These are phyloP conservation scores for Frankliniella intonsa DNA, from an alignment of 2,888 invertebrate species.

Conservation along the genomic window DNA sequence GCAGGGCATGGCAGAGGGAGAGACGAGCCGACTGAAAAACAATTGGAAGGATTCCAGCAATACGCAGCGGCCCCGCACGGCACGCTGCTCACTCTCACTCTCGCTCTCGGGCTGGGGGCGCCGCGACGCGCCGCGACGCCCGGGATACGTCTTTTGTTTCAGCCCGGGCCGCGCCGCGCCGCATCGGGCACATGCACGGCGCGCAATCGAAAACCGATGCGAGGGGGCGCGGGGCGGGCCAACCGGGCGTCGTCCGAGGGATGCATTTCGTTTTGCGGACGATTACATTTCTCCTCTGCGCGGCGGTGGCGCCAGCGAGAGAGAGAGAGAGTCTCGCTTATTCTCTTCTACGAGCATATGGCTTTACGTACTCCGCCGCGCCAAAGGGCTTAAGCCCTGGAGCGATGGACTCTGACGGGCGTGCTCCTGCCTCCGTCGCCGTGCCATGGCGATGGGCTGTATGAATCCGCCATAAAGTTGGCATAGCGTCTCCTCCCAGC, in stretches of 20 bases:
- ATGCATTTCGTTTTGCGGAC: not conserved
- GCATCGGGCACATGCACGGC: not conserved
- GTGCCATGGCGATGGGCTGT: not conserved
- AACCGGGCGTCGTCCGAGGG: not conserved
- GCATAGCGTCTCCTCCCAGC: not conserved
- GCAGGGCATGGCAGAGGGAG: not conserved
- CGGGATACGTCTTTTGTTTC: not conserved
- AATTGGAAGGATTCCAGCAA: conserved; percentile 25
- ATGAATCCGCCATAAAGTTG: not conserved
- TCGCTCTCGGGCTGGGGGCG: not conserved
- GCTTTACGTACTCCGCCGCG: not conserved
- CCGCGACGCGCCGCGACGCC: not conserved
- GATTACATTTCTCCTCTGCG: not conserved
- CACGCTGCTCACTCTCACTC: not conserved
- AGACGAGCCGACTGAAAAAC: not conserved
- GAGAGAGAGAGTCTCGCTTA: not conserved
- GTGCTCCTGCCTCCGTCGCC: too few species aligned
- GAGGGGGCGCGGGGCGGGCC: not conserved
- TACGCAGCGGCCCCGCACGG: not conserved
- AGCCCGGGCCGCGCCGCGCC: not conserved
- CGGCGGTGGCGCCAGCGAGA: not conserved
- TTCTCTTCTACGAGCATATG: not conserved
- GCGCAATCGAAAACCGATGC: conserved; percentile 2
- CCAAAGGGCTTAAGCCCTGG: too few species aligned
- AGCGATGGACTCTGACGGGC: too few species aligned